Base-by-base conservation (phyloP, 2,113 vertebrate species). In the Pao palembangensis region DNA sequence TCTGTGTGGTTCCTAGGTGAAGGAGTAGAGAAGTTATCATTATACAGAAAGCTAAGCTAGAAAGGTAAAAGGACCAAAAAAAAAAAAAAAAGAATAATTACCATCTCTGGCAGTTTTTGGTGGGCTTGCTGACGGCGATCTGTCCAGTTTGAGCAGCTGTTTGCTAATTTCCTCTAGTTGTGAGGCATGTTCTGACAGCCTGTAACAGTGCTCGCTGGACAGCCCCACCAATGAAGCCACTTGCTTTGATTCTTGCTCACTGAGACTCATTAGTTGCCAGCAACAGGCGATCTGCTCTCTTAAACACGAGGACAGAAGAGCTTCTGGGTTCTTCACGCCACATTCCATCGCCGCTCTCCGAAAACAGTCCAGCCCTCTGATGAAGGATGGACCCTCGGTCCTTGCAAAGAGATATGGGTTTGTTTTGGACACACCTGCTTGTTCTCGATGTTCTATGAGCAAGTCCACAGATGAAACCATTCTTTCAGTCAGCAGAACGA, bases 401-500 rank as follows among this genome's bases (percentile, higher is more conserved):
- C 88, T 68, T 19, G 86, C 86, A 75, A 89, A 89, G 42, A 89
- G 71, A 61, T 87, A 89, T 0, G 80, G 72, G 50, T 89, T 89
- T 0, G 58, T 74, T 71, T 79, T 78, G 31, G 82, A 80, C 19
- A 89, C 86, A 3, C 85, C 79, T 0, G 73, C 84, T 21, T 72
- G 66, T 43, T 82, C 72, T 66, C 88, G 58, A 20, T 76, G 72
- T 64, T 78, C 79, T 53, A 81, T 60, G n/a, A 89, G 82, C 18
- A 85, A 41, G 38, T 89, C 71, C 0, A 89, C 72, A 19, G 81
- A 83, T 12, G 52, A 73, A 51, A 79, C 75, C 86, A 89, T 88
- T 11, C 66, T 73, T 38, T 83, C 67, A 1, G 85, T 88, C 20
- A 89, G 68, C 44, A 89, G 65, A 55, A 89, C 84, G 12, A 87